A percentile compares a stretch with the other conserved stretches of the same genome.
Evolutionary conservation across 2,113 vertebrate species (phyloP).

Genomic region (Strix aluco): DNA sequence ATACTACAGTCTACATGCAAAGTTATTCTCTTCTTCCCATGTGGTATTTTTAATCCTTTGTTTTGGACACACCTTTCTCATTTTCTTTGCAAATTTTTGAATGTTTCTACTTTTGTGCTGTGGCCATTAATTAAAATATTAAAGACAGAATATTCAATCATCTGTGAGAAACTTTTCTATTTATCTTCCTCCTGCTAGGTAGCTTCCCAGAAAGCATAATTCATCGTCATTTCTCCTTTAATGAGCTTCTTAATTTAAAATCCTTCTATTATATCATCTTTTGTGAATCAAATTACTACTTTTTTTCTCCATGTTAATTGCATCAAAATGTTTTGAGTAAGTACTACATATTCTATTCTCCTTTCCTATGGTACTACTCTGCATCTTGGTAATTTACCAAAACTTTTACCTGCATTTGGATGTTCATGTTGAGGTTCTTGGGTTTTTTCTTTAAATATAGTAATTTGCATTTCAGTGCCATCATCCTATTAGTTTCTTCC

Average conservation of each 20-base stretch:
- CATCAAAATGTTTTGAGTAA: neutral
- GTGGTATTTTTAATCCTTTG: neutral
- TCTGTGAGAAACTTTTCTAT: conserved; percentile 35
- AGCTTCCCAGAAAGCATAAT: neutral
- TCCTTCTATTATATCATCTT: neutral
- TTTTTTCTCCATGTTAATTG: neutral
- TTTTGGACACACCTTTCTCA: neutral
- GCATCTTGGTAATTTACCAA: neutral
- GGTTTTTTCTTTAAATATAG: neutral
- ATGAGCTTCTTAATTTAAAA: neutral
- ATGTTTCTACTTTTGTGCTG: neutral
- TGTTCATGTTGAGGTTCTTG: neutral
- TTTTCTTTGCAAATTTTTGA: conserved; percentile 51
- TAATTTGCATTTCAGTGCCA: neutral
- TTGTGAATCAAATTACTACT: neutral
- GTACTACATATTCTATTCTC: neutral
- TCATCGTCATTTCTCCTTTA: neutral
- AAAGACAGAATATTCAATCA: conserved; percentile 24
- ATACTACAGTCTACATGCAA: neutral
- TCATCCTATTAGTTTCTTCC: neutral
- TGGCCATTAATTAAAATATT: conserved; percentile 7
- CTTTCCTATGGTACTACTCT: neutral
- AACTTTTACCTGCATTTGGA: neutral
- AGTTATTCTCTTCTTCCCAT: neutral
- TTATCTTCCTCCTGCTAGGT: neutral